These are phyloP conservation scores for Chironomus tentans DNA, from an alignment of 2,888 invertebrate genomes.

Conservation along the genomic window DNA sequence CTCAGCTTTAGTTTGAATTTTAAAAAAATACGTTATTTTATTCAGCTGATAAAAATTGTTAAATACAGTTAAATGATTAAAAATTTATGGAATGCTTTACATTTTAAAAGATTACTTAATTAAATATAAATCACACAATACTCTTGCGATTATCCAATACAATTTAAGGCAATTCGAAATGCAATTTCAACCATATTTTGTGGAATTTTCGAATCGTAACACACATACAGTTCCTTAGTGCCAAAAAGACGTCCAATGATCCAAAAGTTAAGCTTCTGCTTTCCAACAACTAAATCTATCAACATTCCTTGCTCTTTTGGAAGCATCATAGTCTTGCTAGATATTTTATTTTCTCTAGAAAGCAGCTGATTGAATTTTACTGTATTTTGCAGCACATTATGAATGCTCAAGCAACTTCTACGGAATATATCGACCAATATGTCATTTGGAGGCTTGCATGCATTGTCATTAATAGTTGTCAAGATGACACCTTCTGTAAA, in stretches of 20 bases:
- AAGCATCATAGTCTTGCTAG: conserved; percentile 51
- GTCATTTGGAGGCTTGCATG: conserved; percentile 32
- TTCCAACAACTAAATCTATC: conserved; percentile 46
- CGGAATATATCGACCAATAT: conserved; percentile 63
- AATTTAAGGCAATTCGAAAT: conserved; percentile 56
- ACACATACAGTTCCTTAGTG: conserved; percentile 73
- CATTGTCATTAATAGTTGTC: conserved; percentile 42
- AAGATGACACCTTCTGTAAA: conserved; percentile 60
- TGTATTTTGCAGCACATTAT: conserved; percentile 61
- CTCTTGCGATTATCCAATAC: conserved; percentile 33
- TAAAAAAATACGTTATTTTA: background rate
- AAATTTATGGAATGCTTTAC: no score
- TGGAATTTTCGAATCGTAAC: conserved; percentile 75
- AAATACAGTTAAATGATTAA: no score
- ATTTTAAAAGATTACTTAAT: background rate
- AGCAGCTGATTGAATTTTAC: conserved; percentile 42
- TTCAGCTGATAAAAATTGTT: no score
- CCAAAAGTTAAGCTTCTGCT: conserved; percentile 56
- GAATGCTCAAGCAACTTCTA: conserved; percentile 60
- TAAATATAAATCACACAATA: background rate
- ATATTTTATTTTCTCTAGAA: conserved; percentile 41
- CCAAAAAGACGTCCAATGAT: conserved; percentile 71
- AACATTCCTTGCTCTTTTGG: conserved; percentile 78
- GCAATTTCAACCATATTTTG: conserved; percentile 86
- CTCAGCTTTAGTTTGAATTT: background rate